Percentiles rank a stretch among this genome's conserved stretches.
Conservation (phyloP, 2,797 vertebrate genomes). For the Gastrophryne carolinensis region DNA sequence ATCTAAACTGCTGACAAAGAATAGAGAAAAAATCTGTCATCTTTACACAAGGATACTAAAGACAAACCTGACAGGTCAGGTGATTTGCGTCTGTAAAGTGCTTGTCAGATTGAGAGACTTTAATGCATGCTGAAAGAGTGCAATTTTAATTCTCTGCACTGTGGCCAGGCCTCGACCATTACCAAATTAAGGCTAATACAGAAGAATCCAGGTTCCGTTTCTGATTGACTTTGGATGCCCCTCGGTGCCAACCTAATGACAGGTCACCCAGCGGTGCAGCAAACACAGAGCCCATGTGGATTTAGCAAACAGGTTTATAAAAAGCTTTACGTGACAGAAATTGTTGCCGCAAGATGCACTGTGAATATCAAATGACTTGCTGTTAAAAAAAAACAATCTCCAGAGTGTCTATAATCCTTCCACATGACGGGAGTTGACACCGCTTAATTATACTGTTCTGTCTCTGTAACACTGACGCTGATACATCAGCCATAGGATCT, state of each 20-base stretch:
- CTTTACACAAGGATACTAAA: slow-evolving; percentile 63
- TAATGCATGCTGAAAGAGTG: slow-evolving; percentile 41
- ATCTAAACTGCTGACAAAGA: slow-evolving; percentile 60
- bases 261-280: slow-evolving; percentile 59
- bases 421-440: slow-evolving; percentile 23
- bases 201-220: slow-evolving; percentile 31
- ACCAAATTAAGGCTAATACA: slow-evolving; percentile 35
- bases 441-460: slow-evolving; percentile 19
- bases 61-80: slow-evolving; percentile 74
- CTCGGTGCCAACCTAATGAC: slow-evolving; percentile 57
- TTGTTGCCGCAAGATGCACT: slow-evolving; percentile 32
- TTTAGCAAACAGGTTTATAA: slow-evolving; percentile 53
- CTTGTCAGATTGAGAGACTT: slow-evolving; percentile 51
- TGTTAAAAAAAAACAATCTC: slow-evolving; percentile 44
- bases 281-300: slow-evolving; percentile 55
- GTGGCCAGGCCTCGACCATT: slow-evolving; percentile 24
- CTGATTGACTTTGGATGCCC: slow-evolving; percentile 52
- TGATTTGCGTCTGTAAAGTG: slow-evolving; percentile 56
- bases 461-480: neutral
- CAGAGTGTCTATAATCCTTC: slow-evolving; percentile 45
- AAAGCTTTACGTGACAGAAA: slow-evolving; percentile 48
- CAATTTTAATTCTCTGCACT: slow-evolving; percentile 49
- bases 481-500: neutral
- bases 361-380: slow-evolving; percentile 52
- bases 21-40: slow-evolving; percentile 65